Evolutionary conservation across 2,888 invertebrate species (phyloP), one percentile per base, ranked within the genome.

Genomic region (Diplolepis rosae): DNA sequence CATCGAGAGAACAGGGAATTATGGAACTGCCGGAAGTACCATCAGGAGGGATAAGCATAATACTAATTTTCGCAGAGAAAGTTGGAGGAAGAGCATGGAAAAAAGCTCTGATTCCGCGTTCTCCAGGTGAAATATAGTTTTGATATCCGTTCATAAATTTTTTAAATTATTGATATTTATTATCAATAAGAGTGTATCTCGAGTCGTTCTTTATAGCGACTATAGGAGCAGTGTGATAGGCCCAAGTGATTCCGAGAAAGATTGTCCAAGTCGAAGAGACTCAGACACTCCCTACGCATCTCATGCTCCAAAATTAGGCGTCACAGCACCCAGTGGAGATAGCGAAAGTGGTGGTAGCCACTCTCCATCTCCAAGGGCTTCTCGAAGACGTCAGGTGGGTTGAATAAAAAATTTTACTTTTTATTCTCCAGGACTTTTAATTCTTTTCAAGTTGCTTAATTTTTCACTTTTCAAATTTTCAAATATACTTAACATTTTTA

Each of bases 41-140:
- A 71, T 82, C 15, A 80, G 91, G 67, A 89, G 90, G 61, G 89
- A 90, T 66, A 88, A 90, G 66, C 91, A 91, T 82, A 91, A 92
- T 15, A 88, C 90, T 5, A 92, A 92, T 52, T 91, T 95, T 77
- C 92, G 96, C 3, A 92, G 96, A 39, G 96, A 96, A 85, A 96
- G 96, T 22, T 96, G 96, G 96, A 92, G 96, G 76, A 96, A 96
- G 88, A 96, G 96, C 82, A 94, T 96, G 93, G 96, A 97, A 87
- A 95, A 95, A 84, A 96, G 96, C 88, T 95, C 96, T 7, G 97
- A 96, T 89, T 96, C 96, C 1, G 96, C 96, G 71, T 96, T 96
- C 90, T 96, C 96, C 88, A 96, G 96, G 96, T 96, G 92, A 92
- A 90, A 69, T 71, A 65, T 24, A 61, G 7, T 13, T n/a, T n/a